A percentile compares a stretch with the other conserved stretches of the same genome.
phyloP scores from a whole-genome alignment of 2,888 invertebrate genomes.

The Drosophila atripex region DNA sequence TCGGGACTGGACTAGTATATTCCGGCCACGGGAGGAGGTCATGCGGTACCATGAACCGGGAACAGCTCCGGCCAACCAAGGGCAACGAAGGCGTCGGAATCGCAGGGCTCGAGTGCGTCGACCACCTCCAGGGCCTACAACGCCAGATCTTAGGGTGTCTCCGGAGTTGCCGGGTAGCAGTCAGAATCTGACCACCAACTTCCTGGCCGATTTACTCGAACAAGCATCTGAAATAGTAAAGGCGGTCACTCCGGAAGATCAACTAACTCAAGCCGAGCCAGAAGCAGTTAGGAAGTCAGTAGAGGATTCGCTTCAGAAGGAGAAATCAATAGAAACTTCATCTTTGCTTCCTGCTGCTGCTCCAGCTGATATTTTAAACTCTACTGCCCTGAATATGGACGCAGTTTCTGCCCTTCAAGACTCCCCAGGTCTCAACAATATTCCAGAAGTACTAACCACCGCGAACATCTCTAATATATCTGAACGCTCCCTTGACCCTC shows the following conservation, averaged over 20 bases:
- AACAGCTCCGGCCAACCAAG: background rate
- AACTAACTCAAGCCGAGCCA: background rate
- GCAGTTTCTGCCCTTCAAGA: background rate
- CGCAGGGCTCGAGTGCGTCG: background rate
- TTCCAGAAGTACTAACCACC: background rate
- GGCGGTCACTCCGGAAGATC: background rate
- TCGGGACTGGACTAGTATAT: slow-evolving; percentile 2
- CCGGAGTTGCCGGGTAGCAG: slow-evolving; percentile 7
- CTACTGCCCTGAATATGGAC: background rate
- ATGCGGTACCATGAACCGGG: background rate
- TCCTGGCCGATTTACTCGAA: slow-evolving; percentile 38
- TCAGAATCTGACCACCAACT: slow-evolving; percentile 29
- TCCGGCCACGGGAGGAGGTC: slow-evolving; percentile 9
- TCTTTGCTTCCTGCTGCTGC: background rate
- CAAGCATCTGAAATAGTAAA: background rate
- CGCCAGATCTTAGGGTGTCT: background rate
- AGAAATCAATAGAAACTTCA: background rate
- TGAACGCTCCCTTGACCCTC: background rate
- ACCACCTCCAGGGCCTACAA: background rate
- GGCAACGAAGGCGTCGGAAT: background rate
- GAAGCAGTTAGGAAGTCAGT: background rate
- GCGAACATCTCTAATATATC: background rate
- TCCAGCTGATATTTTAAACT: background rate
- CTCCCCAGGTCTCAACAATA: background rate
- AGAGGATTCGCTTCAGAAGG: background rate